A percentile compares a stretch with the other conserved stretches of the same genome.
Evolutionary conservation across 2,888 invertebrate genomes (phyloP).

Genomic region (Drosophila histrio): DNA sequence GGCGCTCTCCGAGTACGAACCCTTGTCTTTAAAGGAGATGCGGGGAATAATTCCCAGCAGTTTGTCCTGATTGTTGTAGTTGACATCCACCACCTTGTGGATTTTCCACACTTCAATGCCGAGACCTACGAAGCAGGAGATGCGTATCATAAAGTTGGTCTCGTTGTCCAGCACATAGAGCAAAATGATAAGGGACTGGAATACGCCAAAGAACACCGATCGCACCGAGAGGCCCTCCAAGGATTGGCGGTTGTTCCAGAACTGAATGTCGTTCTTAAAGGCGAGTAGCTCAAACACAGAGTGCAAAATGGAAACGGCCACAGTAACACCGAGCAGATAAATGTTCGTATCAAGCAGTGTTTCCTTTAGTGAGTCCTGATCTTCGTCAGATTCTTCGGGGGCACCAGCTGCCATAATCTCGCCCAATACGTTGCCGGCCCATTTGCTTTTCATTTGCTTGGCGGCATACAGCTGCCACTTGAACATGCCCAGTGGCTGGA

Average conservation of each 20-base stretch:
- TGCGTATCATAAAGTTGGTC: conserved; percentile 97
- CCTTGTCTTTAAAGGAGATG: conserved; percentile 94
- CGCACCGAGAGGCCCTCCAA: conserved; percentile 98
- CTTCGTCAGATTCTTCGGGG: conserved; percentile 87
- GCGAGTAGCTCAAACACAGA: conserved; percentile 99
- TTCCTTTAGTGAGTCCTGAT: conserved; percentile 96
- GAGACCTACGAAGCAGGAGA: conserved; percentile 97
- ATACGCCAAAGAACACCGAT: conserved; percentile 99
- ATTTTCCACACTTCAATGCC: conserved; percentile 99
- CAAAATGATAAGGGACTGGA: conserved; percentile 97
- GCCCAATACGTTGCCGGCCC: conserved; percentile 88
- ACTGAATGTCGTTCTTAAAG: conserved; percentile 99
- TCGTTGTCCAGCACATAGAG: conserved; percentile 99
- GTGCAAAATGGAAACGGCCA: conserved; percentile 96
- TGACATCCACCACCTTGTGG: conserved; percentile 96
- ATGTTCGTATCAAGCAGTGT: conserved; percentile 98
- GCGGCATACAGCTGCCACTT: conserved; percentile 99
- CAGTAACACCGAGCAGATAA: conserved; percentile 95
- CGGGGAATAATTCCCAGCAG: conserved; percentile 92
- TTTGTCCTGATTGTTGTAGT: conserved; percentile 89
- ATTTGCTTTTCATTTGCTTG: conserved; percentile 95
- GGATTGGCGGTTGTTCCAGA: conserved; percentile 99
- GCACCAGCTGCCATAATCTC: conserved; percentile 88
- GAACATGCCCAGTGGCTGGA: conserved; percentile 96
- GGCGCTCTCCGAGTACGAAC: conserved; percentile 97